Conservation (phyloP, 2,888 invertebrate species). For the Azorinus chamasolen region DNA sequence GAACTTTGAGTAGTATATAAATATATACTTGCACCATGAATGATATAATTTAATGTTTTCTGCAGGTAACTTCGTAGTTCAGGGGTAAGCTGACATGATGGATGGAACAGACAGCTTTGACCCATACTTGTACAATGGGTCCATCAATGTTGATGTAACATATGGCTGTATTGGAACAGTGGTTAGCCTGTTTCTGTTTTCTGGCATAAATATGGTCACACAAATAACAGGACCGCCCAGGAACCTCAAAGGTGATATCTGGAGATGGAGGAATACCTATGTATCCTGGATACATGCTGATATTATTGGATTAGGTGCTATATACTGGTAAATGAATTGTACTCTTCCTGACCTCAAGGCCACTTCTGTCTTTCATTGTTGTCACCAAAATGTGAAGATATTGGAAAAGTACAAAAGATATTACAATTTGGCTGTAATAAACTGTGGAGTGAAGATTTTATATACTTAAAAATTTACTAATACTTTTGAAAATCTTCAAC, state of each 20-base stretch:
- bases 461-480: no score
- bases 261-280: constrained; percentile 78
- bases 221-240: constrained; percentile 52
- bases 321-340: constrained; percentile 79
- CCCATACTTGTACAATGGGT: constrained; percentile 43
- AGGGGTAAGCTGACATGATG: not conserved
- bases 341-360: no score
- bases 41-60: no score
- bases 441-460: no score
- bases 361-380: no score
- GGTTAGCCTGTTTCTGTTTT: constrained; percentile 18
- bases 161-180: constrained; percentile 26
- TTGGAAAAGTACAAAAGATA: no score
- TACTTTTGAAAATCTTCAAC: no score
- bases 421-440: no score
- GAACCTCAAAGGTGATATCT: constrained; percentile 58
- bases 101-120: constrained; percentile 26
- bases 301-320: constrained; percentile 72
- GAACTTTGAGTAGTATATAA: no score
- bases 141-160: constrained; percentile 24
- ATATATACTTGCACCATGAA: no score
- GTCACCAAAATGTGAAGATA: no score
- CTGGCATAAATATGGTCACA: constrained; percentile 19
- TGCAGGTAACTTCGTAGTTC: no score
- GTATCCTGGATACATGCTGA: constrained; percentile 79